Base-by-base conservation (phyloP, 2,888 invertebrate genomes). In the Pyralis farinalis region DNA sequence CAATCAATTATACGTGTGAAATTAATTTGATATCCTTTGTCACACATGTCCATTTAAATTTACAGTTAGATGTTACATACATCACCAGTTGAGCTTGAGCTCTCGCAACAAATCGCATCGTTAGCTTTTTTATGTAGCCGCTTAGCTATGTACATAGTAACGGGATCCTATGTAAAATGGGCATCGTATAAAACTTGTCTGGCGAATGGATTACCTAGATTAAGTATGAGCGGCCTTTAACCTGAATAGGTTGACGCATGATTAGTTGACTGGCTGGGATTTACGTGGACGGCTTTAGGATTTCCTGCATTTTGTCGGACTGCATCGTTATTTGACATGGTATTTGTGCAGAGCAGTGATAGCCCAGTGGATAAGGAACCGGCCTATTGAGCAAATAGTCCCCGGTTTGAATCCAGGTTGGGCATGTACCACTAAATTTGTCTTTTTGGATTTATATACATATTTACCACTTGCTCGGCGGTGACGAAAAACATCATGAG, bases 31-130 rank as follows among this genome's bases (percentile, higher is more conserved):
- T n/a, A n/a, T 78, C 72, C 77, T 70, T 69, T 62, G 65, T 73
- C 67, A 77, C 82, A 77, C 82, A 80, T 83, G 83, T 68, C 71
- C 68, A 64, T 65, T 67, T 67, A 78, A 81, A 86, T 85, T 86
- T 87, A 86, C 75, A 80, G 72, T 71, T 80, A 78, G 85, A 86
- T 85, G 83, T 82, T 80, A 71, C 72, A 82, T 80, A 71, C 72
- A 57, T 58, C 54, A 55, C 85, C 82, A 73, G 63, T 52, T 47
- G 61, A 53, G 50, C 47, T 54, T 48, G 83, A 75, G 50, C 82
- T 53, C 56, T 56, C 52, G 55, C 54, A 65, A 69, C 59, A 65
- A 66, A 68, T 66, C 49, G 49, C 43, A 36, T 53, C 49, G 41
- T 51, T 47, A 43, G 46, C 42, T 58, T 52, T 46, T 31, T 40